Conservation (phyloP, 2,797 vertebrate species). For the Pangasius sanitwongsei region DNA sequence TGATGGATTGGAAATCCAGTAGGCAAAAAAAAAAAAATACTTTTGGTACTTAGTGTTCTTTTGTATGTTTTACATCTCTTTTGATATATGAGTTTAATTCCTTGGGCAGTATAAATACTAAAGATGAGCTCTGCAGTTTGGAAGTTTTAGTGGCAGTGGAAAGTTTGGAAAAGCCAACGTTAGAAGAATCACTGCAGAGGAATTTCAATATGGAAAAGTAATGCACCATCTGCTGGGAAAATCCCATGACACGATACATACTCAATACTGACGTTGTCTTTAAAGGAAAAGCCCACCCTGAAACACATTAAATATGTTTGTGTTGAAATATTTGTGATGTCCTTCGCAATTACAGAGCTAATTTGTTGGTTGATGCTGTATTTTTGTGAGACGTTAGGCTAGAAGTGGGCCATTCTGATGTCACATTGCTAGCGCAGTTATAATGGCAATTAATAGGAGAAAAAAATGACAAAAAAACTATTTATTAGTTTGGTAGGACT, state of each 20-base stretch:
- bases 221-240: slow-evolving; percentile 5
- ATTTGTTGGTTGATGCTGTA: not conserved
- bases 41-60: not conserved
- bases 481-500: not conserved
- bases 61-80: not conserved
- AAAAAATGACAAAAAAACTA: not conserved
- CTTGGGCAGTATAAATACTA: not conserved
- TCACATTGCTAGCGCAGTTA: not conserved
- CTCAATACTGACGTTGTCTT: not conserved
- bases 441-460: not conserved
- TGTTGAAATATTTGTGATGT: not conserved
- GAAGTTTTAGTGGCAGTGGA: slow-evolving; percentile 17
- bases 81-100: not conserved
- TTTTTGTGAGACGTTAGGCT: not conserved
- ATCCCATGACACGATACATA: not conserved
- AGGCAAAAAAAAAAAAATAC: not conserved
- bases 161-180: slow-evolving; percentile 10
- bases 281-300: not conserved
- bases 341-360: not conserved
- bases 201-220: slow-evolving; percentile 38
- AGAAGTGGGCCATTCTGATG: not conserved
- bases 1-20: not conserved
- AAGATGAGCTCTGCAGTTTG: slow-evolving; percentile 9
- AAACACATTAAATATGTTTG: not conserved
- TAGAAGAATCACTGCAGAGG: slow-evolving; percentile 13